These are phyloP conservation scores for Eustalomyia histrio DNA, from an alignment of 2,888 invertebrate genomes.

Conservation along the genomic window DNA sequence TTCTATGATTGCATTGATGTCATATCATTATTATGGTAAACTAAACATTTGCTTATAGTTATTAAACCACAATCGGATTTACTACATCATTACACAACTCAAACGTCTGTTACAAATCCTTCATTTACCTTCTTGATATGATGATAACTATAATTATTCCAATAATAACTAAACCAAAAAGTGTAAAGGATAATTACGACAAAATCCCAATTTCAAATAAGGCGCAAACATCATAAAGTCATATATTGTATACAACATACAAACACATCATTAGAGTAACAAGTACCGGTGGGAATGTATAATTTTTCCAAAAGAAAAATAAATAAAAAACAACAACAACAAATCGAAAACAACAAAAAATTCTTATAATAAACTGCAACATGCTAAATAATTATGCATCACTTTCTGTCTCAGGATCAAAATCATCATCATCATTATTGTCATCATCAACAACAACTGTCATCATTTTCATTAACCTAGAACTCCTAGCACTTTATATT, in stretches of 20 bases:
- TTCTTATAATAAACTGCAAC: constrained; percentile 49
- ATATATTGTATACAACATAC: constrained; percentile 17
- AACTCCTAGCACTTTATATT: constrained; percentile 30
- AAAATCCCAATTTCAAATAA: constrained; percentile 24
- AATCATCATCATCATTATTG: constrained; percentile 42
- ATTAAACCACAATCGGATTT: constrained; percentile 23
- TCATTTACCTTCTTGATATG: constrained; percentile 15
- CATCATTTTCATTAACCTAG: constrained; percentile 65
- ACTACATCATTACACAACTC: constrained; percentile 35
- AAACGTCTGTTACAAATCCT: constrained; percentile 28
- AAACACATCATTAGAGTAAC: constrained; percentile 54
- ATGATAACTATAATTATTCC: constrained; percentile 2
- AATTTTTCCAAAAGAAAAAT: constrained; percentile 12
- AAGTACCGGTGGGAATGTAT: constrained; percentile 36
- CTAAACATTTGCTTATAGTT: constrained; percentile 29
- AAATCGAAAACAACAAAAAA: constrained; percentile 30
- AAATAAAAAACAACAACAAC: constrained; percentile 22
- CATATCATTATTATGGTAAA: background rate
- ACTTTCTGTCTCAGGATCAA: constrained; percentile 62
- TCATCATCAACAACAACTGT: constrained; percentile 61
- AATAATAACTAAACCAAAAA: constrained; percentile 10
- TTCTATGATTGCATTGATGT: background rate
- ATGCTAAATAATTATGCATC: constrained; percentile 55
- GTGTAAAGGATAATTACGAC: constrained; percentile 27
- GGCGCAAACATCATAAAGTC: constrained; percentile 43